Evolutionary conservation across 1,140 invertebrate genomes (phyloP), one percentile per base, ranked within the genome.

Genomic region (Armadillidium nasatum): DNA sequence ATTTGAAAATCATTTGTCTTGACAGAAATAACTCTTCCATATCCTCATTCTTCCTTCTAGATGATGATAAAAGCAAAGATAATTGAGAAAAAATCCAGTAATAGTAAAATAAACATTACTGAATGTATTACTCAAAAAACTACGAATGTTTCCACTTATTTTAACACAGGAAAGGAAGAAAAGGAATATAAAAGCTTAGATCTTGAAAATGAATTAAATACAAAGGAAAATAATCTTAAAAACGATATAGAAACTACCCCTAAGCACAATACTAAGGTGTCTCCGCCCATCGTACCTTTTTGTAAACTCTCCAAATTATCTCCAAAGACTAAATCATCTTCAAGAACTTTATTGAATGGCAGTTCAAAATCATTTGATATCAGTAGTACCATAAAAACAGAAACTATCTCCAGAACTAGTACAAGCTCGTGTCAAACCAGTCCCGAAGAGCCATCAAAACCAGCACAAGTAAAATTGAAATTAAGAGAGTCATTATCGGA

Each of bases 231-330:
- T 15, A 60, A 60, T 13, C 19, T 3, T 13, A 60, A 60, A 19
- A 60, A 7, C 19, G 50, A 60, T 60, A 2, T 60, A 19, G 19
- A 60, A 19, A 15, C 11, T 60, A 15, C 50, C 7, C 50, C 50
- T 4, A 60, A 33, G 6, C 33, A 33, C 33, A n/a, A n/a, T n/a
- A 33, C 33, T 33, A 33, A 33, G 33, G 33, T 33, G 33, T 33
- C 50, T 60, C 19, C 50, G 19, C 50, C 50, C 11, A 60, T 60
- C 19, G 50, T 60, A 15, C 50, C 50, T 60, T 60, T 60, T 19
- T 60, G 11, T 7, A 60, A 60, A 60, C 50, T 60, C 19, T 60
- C 50, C 11, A 60, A 60, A 60, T 60, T 60, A 60, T 60, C 50
- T 60, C 50, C 50, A 7, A 60, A 19, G 19, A 19, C 19, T 60